Evolutionary conservation across 2,888 invertebrate species (phyloP), one percentile per base, ranked within the genome.

Genomic region (Cyrtodaria siliqua): DNA sequence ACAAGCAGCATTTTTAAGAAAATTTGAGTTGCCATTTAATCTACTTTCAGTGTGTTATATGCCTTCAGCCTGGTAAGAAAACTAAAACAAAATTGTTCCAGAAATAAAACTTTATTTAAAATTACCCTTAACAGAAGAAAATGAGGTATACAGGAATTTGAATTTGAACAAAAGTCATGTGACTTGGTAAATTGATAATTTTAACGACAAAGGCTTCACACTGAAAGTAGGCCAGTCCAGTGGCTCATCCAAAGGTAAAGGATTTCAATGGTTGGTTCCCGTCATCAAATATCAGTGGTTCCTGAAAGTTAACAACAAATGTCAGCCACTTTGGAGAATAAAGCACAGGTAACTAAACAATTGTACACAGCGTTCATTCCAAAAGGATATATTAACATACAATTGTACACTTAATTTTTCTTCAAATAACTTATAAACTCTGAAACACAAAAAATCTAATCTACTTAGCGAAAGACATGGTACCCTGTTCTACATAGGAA

Each of bases 1-100:
- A 72, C 71, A 62, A 70, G 64, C 66, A 49, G 24, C 59, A 20
- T 52, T 18, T 55, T n/a, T 9, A 38, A 57, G 38, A 66, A 24
- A 63, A 18, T 14, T 38, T 18, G 20, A 23, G 24, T 2, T 33
- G 3, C 55, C 23, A 20, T 20, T 24, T 6, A 56, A 53, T 29
- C 67, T 64, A 60, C 68, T 69, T 72, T 78, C 78, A 78, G 78
- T 78, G 78, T 73, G 72, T 55, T 63, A 27, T n/a, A 42, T 64
- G 68, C 69, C 60, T 66, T 73, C 61, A 73, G 42, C 57, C 78
- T 64, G 78, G 49, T 56, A 26, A 47, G 33, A 61, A 52, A 29
- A 55, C 29, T 33, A 53, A 59, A 53, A 72, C 52, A 60, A 20
- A 55, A 18, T 40, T 23, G 2, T 57, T 38, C 23, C 40, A 57